These are phyloP conservation scores for Pangasianodon gigas DNA, from an alignment of 2,113 vertebrate species.

Conservation along the genomic window DNA sequence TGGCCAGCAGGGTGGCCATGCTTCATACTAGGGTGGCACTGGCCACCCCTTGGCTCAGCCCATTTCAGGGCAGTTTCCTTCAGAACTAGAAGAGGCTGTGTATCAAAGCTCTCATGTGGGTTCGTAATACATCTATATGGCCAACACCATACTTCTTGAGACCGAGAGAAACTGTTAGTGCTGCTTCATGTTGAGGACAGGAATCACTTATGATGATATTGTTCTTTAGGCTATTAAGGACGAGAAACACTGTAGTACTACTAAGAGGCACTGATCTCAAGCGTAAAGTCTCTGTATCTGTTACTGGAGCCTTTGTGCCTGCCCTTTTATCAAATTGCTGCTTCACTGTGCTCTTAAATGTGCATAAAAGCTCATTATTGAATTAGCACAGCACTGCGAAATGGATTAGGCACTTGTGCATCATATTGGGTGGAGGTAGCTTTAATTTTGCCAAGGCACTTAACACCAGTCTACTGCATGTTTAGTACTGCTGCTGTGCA, in stretches of 20 bases:
- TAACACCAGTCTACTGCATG: background rate
- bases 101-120: background rate
- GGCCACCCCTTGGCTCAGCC: no score
- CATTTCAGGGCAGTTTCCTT: background rate
- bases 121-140: background rate
- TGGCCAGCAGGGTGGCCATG: no score
- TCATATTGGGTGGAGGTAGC: background rate
- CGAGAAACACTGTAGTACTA: background rate
- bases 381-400: background rate
- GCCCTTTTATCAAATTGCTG: background rate
- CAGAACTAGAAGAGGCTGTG: background rate
- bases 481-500: background rate
- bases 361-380: background rate
- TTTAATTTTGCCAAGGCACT: background rate
- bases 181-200: no score
- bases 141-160: background rate
- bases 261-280: background rate
- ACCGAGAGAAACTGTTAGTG: no score
- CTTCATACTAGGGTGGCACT: no score
- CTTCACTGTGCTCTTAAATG: background rate
- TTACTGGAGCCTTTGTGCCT: no score
- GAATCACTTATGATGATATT: no score
- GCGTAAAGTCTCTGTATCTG: background rate
- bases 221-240: background rate
- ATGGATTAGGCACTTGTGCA: background rate